Evolutionary conservation across 1,140 invertebrate species (phyloP), one percentile per base, ranked within the genome.

Genomic region (Platorchestia sp.): DNA sequence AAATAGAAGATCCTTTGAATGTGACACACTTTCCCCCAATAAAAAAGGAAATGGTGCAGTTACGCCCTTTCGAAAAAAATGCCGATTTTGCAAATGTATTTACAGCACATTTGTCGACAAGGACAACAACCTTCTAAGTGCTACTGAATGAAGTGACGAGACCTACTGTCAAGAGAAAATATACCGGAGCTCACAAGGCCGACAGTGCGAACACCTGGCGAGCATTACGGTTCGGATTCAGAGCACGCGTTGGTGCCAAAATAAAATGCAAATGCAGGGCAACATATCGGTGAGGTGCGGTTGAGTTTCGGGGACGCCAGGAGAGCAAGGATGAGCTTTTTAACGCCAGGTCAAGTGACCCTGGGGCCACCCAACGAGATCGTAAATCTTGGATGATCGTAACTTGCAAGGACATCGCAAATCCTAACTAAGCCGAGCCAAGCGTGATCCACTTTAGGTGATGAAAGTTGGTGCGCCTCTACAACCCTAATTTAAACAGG

Each of bases 301-400:
- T 43, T 43, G 27, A 43, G 10, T 90, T 43, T 7, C 41, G 44
- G 7, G 41, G 87, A 42, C 41, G 41, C 87, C 41, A 44, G 87
- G 87, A 42, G 41, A 43, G 87, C 41, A 90, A 90, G 87, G 87
- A 90, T 90, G 44, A 90, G 87, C 87, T 90, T 90, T 90, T 90
- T 19, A 90, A 7, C 10, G 86, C 87, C 44, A 19, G 19, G 19
- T 90, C 87, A 90, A 90, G 87, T 90, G 87, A 90, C 87, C 87
- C 87, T 1, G 41, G 3, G 87, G 59, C 59, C 10, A 36, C 59
- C 59, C 59, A 75, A 75, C 59, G 59, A 75, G 59, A 75, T 75
- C 59, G 59, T 75, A 75, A 75, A 75, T 75, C 59, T 75, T 75
- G 27, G 59, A 75, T 75, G 59, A 75, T 3, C 59, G 59, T 75